Evolutionary conservation across 2,797 vertebrate genomes (phyloP).

Genomic region (Sebastes ruberrimus): DNA sequence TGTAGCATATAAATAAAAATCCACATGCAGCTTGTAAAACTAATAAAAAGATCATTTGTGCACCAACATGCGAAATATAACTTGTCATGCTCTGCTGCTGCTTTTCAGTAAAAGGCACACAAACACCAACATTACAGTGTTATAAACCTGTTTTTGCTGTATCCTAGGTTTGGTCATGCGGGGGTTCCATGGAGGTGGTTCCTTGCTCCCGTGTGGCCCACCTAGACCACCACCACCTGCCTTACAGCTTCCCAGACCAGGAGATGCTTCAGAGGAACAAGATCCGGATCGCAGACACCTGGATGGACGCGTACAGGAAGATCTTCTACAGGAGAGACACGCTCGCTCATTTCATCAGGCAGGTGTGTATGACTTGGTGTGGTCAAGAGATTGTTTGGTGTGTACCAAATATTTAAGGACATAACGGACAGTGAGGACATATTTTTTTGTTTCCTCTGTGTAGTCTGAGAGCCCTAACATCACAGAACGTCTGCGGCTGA

Average conservation of each 20-base stretch:
- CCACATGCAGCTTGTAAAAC: not conserved
- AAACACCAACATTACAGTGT: not conserved
- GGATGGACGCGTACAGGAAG: slow-evolving; percentile 88
- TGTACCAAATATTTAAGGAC: not conserved
- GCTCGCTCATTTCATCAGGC: slow-evolving; percentile 84
- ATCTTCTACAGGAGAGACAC: slow-evolving; percentile 88
- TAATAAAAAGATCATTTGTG: not conserved
- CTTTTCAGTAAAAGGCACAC: not conserved
- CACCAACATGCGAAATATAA: not conserved
- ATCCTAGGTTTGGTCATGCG: slow-evolving; percentile 91
- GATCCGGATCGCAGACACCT: slow-evolving; percentile 87
- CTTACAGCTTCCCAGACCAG: slow-evolving; percentile 65
- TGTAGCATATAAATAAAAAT: not conserved
- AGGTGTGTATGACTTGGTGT: slow-evolving; percentile 65
- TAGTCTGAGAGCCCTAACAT: slow-evolving; percentile 86
- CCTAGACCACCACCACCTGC: slow-evolving; percentile 71
- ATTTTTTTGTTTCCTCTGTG: not conserved
- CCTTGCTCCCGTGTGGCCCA: slow-evolving; percentile 91
- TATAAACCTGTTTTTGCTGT: not conserved
- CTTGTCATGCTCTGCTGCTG: not conserved
- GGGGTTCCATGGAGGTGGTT: slow-evolving; percentile 90
- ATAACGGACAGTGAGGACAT: too few relatives aligned
- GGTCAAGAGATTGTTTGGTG: not conserved
- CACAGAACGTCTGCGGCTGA: slow-evolving; percentile 82
- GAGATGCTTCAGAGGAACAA: slow-evolving; percentile 85